These are phyloP conservation scores for Indri indri DNA, from an alignment of 2,113 vertebrate species.

Conservation along the genomic window DNA sequence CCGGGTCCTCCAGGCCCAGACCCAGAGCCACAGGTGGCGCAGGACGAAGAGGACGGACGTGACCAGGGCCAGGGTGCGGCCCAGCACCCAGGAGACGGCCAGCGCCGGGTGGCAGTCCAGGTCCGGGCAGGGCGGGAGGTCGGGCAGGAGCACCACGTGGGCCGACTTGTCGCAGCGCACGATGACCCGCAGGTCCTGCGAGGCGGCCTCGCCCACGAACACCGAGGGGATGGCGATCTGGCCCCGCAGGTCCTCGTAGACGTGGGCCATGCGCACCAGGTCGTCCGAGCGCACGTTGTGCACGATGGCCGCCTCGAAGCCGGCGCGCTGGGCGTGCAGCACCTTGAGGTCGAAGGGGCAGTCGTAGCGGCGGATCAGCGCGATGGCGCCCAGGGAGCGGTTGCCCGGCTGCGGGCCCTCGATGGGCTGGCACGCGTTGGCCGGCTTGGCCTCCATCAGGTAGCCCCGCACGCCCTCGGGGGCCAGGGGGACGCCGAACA, in stretches of 20 bases:
- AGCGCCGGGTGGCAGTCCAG: background rate
- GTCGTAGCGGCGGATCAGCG: slow-evolving; percentile 85
- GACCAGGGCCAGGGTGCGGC: background rate
- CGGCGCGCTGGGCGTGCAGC: slow-evolving; percentile 88
- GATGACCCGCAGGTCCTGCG: slow-evolving; percentile 50
- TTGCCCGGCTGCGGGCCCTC: slow-evolving; percentile 81
- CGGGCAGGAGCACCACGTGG: slow-evolving; percentile 78
- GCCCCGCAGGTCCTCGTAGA: slow-evolving; percentile 79
- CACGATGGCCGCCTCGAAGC: slow-evolving; percentile 85
- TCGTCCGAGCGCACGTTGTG: slow-evolving; percentile 86
- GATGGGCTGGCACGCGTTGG: slow-evolving; percentile 85
- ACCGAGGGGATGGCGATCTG: slow-evolving; percentile 88
- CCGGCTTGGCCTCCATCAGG: slow-evolving; percentile 82
- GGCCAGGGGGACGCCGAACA: slow-evolving; percentile 83
- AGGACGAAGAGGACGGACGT: fast-evolving
- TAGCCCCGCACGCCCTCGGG: slow-evolving; percentile 82
- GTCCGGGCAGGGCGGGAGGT: background rate
- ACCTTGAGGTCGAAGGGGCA: slow-evolving; percentile 90
- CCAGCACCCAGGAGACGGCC: background rate
- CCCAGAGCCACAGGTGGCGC: background rate
- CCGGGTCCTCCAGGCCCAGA: background rate
- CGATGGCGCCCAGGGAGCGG: slow-evolving; percentile 77
- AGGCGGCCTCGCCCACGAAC: slow-evolving; percentile 79
- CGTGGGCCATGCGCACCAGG: slow-evolving; percentile 84
- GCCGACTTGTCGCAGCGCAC: slow-evolving; percentile 38